Base-by-base conservation (phyloP, 2,797 vertebrate genomes). In the Silurus aristotelis region DNA sequence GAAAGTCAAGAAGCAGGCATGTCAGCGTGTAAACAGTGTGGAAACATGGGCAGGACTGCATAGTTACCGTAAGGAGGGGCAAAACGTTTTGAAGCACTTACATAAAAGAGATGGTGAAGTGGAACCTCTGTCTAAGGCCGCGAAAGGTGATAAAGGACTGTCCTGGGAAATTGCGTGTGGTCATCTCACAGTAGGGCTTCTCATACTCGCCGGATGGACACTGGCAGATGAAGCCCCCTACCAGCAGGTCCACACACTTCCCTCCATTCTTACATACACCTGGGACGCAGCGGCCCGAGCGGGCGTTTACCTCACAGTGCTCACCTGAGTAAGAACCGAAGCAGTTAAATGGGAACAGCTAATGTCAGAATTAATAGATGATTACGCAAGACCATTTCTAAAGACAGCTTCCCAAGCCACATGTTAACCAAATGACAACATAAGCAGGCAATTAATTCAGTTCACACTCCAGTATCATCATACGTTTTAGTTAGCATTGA, bases 121-220 rank as follows among this genome's bases (percentile, higher is more conserved):
- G 98, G 92, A 99, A 99, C 75, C 98, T 96, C 82, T 99, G 98
- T 25, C 98, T 89, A 77, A 99, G 94, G 77, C 98, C 98, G 58
- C 97, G 96, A 94, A 99, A 99, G 89, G 98, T 99, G 92, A 99
- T 93, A 85, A 99, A 99, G 88, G 98, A 99, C 90, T 94, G 95
- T 0, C 97, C 96, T 0, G 98, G 98, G 92, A 99, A 99, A 94
- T 96, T 99, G 89, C 98, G 94, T 1, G 98, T 97, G 91, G 97
- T 97, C 96, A 99, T 97, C 94, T 99, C 97, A 0, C 98, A 99
- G 94, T 97, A 99, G 0, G 98, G 98, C 87, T 96, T 95, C 94
- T 99, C 97, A 0, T 93, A 99, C 89, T 95, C 97, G 0, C 96
- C 97, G 0, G 95, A 91, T 0, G 95, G 96, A 84, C 98, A 99